A percentile compares a stretch with the other conserved stretches of the same genome.
Evolutionary conservation across 2,113 vertebrate species (phyloP).

Genomic region (Thalassoma bifasciatum): DNA sequence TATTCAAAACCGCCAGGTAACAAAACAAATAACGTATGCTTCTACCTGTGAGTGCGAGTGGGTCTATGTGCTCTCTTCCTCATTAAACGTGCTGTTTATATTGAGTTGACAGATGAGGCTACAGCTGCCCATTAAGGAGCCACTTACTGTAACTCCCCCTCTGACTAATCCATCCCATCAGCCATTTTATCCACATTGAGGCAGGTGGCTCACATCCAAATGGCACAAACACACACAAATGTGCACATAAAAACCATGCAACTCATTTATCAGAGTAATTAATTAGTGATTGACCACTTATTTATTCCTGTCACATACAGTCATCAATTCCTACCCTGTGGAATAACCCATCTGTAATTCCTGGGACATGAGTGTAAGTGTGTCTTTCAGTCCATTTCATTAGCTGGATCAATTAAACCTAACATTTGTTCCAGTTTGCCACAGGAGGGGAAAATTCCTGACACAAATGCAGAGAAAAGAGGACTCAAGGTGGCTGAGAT

Average conservation of each 20-base stretch:
- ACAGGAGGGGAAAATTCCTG: slow-evolving; percentile 15
- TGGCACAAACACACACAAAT: slow-evolving; percentile 17
- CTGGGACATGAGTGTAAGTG: slow-evolving; percentile 16
- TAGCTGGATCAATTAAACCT: slow-evolving; percentile 58
- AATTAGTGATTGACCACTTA: slow-evolving; percentile 60
- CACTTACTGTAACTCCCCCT: slow-evolving; percentile 63
- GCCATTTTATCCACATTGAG: slow-evolving; percentile 42
- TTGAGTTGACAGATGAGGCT: slow-evolving; percentile 59
- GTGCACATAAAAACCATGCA: background rate
- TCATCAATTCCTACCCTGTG: slow-evolving; percentile 43
- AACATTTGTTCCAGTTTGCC: slow-evolving; percentile 62
- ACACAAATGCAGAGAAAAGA: slow-evolving; percentile 60
- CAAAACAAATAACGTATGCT: background rate
- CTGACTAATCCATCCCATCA: slow-evolving; percentile 64
- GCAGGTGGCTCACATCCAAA: slow-evolving; percentile 42
- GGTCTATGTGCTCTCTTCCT: background rate
- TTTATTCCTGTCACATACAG: slow-evolving; percentile 47
- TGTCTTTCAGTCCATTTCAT: slow-evolving; percentile 45
- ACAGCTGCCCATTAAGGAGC: slow-evolving; percentile 67
- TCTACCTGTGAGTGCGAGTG: background rate
- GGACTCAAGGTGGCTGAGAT: slow-evolving; percentile 22
- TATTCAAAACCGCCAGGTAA: background rate
- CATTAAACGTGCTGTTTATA: slow-evolving; percentile 44
- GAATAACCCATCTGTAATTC: slow-evolving; percentile 42
- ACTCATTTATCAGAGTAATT: slow-evolving; percentile 47